phyloP scores from a whole-genome alignment of 2,797 vertebrate species.

The Coluber constrictor region DNA sequence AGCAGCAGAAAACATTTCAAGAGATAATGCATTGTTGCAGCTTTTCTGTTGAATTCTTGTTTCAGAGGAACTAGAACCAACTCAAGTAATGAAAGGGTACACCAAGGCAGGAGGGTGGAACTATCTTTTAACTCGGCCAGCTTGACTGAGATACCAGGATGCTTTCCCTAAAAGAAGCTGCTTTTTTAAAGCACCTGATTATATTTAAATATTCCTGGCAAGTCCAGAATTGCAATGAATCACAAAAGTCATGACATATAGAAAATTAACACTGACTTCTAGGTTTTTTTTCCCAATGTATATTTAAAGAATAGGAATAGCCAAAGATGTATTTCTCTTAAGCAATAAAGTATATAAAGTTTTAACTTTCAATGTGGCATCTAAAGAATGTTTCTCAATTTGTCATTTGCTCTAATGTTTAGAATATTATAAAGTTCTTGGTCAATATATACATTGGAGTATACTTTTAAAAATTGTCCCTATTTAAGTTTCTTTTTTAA shows the following conservation, averaged over 20 bases:
- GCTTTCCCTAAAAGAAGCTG: constrained; percentile 33
- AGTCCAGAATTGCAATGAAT: not conserved
- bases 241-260: not conserved
- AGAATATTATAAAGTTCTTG: not conserved
- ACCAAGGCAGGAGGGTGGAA: not conserved
- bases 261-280: not conserved
- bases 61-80: not conserved
- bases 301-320: not conserved
- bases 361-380: not conserved
- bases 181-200: constrained; percentile 23
- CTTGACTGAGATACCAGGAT: constrained; percentile 11
- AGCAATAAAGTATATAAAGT: not conserved
- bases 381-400: not conserved
- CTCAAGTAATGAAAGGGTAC: not conserved
- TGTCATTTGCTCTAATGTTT: not conserved
- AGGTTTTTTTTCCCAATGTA: not conserved
- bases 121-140: not conserved
- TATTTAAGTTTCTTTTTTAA: not conserved
- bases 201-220: constrained; percentile 20
- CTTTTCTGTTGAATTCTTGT: not conserved
- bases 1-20: not conserved
- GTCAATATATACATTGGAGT: not conserved
- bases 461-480: not conserved
- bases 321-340: not conserved
- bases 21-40: not conserved